Conservation (phyloP, 2,888 invertebrate species). For the Dolomedes plantarius region DNA sequence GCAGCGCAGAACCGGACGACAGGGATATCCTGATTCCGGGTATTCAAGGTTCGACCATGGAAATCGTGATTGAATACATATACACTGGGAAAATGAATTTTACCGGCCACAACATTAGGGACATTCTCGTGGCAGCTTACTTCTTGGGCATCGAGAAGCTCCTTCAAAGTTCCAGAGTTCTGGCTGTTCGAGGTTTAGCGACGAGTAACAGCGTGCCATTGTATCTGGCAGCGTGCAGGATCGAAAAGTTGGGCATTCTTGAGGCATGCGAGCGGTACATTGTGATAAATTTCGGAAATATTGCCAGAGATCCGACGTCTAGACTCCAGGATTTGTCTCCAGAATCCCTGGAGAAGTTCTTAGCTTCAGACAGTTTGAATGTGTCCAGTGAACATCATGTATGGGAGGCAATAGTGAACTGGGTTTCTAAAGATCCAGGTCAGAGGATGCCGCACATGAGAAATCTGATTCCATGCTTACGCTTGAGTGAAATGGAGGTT, state of each 20-base stretch:
- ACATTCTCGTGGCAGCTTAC: constrained; percentile 19
- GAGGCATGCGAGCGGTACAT: constrained; percentile 21
- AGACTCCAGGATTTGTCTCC: background rate
- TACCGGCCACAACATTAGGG: background rate
- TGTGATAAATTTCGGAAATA: constrained; percentile 19
- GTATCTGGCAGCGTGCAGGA: background rate
- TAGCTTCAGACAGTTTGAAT: constrained; percentile 20
- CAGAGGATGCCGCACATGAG: background rate
- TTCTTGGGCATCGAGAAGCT: constrained; percentile 8
- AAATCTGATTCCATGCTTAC: background rate
- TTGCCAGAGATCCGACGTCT: background rate
- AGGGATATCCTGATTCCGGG: background rate
- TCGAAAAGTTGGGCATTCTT: background rate
- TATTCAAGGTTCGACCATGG: background rate
- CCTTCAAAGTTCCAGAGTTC: background rate
- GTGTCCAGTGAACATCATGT: constrained; percentile 11
- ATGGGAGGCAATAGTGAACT: background rate
- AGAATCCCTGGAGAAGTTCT: background rate
- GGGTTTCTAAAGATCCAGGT: background rate
- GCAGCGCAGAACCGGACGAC: background rate
- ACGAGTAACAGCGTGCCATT: background rate
- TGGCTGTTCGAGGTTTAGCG: background rate
- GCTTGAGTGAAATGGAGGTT: background rate
- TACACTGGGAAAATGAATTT: constrained; percentile 10
- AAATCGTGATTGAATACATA: constrained; percentile 12